Evolutionary conservation across 2,888 invertebrate genomes (phyloP).

Genomic region (Tachystola acroxantha): DNA sequence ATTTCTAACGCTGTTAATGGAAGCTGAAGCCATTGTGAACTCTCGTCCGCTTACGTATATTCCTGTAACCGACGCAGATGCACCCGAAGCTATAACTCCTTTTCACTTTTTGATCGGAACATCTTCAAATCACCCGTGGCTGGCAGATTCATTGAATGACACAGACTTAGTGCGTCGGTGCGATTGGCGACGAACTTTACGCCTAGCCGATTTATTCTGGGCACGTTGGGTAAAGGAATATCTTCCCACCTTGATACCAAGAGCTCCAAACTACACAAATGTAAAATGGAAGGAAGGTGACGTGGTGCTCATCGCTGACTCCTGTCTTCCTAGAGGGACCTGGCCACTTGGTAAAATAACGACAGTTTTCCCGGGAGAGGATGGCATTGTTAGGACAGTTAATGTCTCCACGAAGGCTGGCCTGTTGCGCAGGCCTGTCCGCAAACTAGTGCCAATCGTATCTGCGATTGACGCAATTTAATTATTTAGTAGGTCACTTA

Average conservation of each 20-base stretch:
- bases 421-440: not conserved
- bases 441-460: not conserved
- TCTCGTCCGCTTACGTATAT: conserved; percentile 13
- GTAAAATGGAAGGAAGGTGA: not conserved
- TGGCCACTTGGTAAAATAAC: not conserved
- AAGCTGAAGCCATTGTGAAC: too few species aligned
- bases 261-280: not conserved
- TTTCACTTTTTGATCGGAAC: conserved; percentile 8
- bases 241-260: conserved; percentile 4
- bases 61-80: not conserved
- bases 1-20: conserved; percentile 7
- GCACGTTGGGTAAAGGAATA: conserved; percentile 14
- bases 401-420: not conserved
- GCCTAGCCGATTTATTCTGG: conserved; percentile 15
- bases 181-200: conserved; percentile 7
- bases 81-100: conserved; percentile 9
- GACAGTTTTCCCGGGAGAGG: not conserved
- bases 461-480: too few species aligned
- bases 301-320: not conserved
- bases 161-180: not conserved
- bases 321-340: not conserved
- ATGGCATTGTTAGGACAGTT: not conserved
- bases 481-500: too few species aligned
- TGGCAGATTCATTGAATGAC: not conserved
- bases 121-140: not conserved